Evolutionary conservation across 2,797 vertebrate genomes (phyloP), one percentile per base, ranked within the genome.

Genomic region (Anguilla marmorata): DNA sequence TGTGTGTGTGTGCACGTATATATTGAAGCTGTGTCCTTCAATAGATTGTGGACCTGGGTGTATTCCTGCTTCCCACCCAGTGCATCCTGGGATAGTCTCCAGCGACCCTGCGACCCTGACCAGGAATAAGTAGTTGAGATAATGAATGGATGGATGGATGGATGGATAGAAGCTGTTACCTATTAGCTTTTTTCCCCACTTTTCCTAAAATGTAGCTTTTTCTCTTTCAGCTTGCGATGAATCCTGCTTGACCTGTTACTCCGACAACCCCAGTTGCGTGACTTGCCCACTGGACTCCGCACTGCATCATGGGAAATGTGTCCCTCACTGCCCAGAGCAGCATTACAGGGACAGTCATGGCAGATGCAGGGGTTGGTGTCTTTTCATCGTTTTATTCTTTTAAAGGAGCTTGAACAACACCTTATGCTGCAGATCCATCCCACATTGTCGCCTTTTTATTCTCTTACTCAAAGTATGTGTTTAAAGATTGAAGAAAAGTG

Each of bases 191-290:
- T 41, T 79, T 37, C 24, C 63, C 63, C n/a, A 66, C 21, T 66
- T 66, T 66, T 66, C 5, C 21, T 27, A 3, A 54, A 52, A 52
- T 63, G 14, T 19, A 21, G 16, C 2, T 79, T 76, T 45, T 79
- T 37, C 33, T 74, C 30, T 50, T 90, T 82, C 94, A 99, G 98
- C 96, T 56, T 99, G 98, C 87, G 97, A 97, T 82, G 89, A 91
- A 2, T 97, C 95, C 87, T 99, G 98, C 69, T 94, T 94, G 84
- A 96, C 93, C 0, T 99, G 98, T 94, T 96, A 95, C 85, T 93
- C 96, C 2, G 95, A 95, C 89, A 95, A 94, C 52, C 93, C 93
- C 86, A 89, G 91, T 24, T 99, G 98, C 87, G 92, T 95, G 89
- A 95, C 91, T 93, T 99, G 98, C 87, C 90, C 94, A 11, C 88